Conservation (phyloP, 2,888 invertebrate genomes). For the Drosophila nigricruria region DNA sequence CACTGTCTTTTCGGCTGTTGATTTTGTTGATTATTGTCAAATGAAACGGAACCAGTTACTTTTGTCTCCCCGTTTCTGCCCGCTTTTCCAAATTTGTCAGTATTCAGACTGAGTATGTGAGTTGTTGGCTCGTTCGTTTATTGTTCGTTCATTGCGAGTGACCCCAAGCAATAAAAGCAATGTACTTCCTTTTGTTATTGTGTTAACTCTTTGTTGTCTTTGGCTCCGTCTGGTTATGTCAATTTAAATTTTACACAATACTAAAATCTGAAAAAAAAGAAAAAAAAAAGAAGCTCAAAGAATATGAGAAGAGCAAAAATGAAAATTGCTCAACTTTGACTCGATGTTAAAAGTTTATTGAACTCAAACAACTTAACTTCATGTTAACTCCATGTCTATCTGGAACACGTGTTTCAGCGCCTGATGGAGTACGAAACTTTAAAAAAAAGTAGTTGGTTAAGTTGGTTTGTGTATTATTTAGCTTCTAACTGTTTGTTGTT, state of each 20-base stretch:
- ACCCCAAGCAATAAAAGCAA: slow-evolving; percentile 57
- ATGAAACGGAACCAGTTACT: slow-evolving; percentile 69
- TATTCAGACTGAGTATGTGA: not conserved
- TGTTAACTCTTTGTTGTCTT: slow-evolving; percentile 47
- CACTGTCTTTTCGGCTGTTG: slow-evolving; percentile 22
- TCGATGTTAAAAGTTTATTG: slow-evolving; percentile 63
- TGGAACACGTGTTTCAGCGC: slow-evolving; percentile 26
- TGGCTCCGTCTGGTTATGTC: slow-evolving; percentile 58
- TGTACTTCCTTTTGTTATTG: slow-evolving; percentile 29
- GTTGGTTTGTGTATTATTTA: not conserved
- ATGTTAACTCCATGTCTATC: slow-evolving; percentile 16
- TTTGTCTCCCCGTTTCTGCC: slow-evolving; percentile 1
- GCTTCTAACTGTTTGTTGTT: not conserved
- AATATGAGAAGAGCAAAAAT: slow-evolving; percentile 63
- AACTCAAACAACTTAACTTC: slow-evolving; percentile 47
- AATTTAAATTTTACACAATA: slow-evolving; percentile 59
- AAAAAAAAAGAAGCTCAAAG: not conserved
- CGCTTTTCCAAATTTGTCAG: slow-evolving; percentile 3
- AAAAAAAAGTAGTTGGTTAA: slow-evolving; percentile 8
- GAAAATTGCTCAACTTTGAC: slow-evolving; percentile 56
- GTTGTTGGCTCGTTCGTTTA: slow-evolving; percentile 31
- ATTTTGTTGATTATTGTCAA: slow-evolving; percentile 60
- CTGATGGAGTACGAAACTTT: slow-evolving; percentile 59
- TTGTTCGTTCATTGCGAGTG: slow-evolving; percentile 68
- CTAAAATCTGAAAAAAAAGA: slow-evolving; percentile 17